These are phyloP conservation scores for Enteromius trimaculatus DNA, from an alignment of 2,797 vertebrate genomes.

Conservation along the genomic window DNA sequence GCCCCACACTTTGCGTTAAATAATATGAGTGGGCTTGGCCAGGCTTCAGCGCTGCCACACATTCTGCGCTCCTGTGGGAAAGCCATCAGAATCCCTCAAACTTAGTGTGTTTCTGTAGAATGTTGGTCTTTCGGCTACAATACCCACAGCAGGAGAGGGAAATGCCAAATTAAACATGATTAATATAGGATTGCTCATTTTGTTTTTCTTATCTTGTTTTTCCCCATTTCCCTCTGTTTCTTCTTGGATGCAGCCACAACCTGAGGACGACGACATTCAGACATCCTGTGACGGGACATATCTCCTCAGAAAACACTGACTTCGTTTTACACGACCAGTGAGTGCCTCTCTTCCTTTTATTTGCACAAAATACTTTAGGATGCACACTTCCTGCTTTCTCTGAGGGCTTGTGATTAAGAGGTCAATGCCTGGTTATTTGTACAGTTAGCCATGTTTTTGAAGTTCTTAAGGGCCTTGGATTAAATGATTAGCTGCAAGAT, in stretches of 20 bases:
- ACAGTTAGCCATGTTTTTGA: not conserved
- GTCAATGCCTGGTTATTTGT: not conserved
- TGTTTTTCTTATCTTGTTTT: slow-evolving; percentile 29
- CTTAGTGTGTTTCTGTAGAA: slow-evolving; percentile 59
- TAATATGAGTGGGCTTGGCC: slow-evolving; percentile 67
- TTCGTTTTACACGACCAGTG: slow-evolving; percentile 94
- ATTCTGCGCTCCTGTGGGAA: slow-evolving; percentile 58
- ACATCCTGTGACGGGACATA: slow-evolving; percentile 94
- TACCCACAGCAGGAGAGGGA: slow-evolving; percentile 9
- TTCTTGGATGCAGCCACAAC: slow-evolving; percentile 87
- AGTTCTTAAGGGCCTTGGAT: slow-evolving; percentile 3
- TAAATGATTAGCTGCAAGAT: not conserved
- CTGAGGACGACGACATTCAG: slow-evolving; percentile 90
- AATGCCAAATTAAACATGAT: slow-evolving; percentile 46
- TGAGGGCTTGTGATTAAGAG: not conserved
- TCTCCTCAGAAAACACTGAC: slow-evolving; percentile 95
- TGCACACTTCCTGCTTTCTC: not conserved
- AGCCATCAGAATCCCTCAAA: slow-evolving; percentile 57
- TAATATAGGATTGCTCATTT: slow-evolving; percentile 58
- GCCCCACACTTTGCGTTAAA: slow-evolving; percentile 62
- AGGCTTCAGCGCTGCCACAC: slow-evolving; percentile 51
- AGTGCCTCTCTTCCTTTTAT: slow-evolving; percentile 71
- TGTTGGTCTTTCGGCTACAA: slow-evolving; percentile 20
- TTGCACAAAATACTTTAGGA: not conserved
- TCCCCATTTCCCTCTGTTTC: slow-evolving; percentile 19